Evolutionary conservation across 1,140 invertebrate species (phyloP), one percentile per base, ranked within the genome.

Genomic region (Cherax quadricarinatus): DNA sequence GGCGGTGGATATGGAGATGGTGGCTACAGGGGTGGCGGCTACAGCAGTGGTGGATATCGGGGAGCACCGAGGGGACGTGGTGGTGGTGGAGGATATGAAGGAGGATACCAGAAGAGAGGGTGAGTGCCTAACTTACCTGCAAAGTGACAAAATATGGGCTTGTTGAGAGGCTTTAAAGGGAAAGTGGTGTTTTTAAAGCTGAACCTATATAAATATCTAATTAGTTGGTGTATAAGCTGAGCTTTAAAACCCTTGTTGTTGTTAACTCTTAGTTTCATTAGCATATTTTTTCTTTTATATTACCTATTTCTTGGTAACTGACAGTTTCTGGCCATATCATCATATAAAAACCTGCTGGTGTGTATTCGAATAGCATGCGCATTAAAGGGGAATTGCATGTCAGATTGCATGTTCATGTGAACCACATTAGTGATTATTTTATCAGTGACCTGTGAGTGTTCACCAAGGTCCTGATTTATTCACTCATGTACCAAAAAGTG

Each of bases 41-140:
- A 88, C 75, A 57, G 75, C 24, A 70, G 75, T 30, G 86, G 86
- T 62, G 53, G 82, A 21, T 88, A 78, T 53, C 73, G 86, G 9
- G 86, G 86, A 51, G 51, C 75, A 12, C 86, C 86, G 0, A 80
- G 86, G 57, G 86, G 86, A 62, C 86, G 86, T 81, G 86, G 86
- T 82, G 82, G 82, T n/a, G 86, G 75, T 16, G 70, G 86, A 21
- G 86, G 78, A 30, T 81, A 81, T 49, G 86, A 81, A 7, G 86
- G 86, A 4, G 86, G 86, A 53, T 88, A 80, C 78, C 86, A 88
- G 57, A 88, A 88, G 57, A 60, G 86, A 21, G 86, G 86, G 86
- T 88, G 53, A 88, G 86, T 88, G 41, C 41, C 1, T n/a, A 18
- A 62, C 6, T 62, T 49, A 16, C 2, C 30, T 21, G 21, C 53